phyloP scores from a whole-genome alignment of 1,140 invertebrate species.

The Portunus trituberculatus region DNA sequence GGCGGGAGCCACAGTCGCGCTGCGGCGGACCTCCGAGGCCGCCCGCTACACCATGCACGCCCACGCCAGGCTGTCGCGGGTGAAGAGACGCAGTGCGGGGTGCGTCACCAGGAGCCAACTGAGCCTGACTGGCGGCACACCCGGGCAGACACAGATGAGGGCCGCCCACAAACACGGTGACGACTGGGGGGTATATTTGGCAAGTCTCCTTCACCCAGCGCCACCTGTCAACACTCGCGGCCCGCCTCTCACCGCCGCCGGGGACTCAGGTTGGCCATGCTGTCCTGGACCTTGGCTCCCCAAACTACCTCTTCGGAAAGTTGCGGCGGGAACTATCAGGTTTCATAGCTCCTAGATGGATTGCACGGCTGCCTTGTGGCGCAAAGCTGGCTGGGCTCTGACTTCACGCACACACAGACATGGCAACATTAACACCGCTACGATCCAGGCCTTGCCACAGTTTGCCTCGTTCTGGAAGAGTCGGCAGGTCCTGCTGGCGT shows the following conservation, averaged over 20 bases:
- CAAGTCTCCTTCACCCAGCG: slow-evolving; percentile 45
- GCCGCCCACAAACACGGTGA: background rate
- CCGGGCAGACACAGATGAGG: background rate
- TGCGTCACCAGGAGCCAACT: slow-evolving; percentile 27
- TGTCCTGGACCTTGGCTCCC: background rate
- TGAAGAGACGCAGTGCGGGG: background rate
- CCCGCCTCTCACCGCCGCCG: slow-evolving; percentile 32
- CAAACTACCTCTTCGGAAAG: slow-evolving; percentile 66
- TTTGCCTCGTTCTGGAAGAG: no score
- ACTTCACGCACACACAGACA: background rate
- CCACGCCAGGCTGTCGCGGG: slow-evolving; percentile 20
- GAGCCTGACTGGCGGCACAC: slow-evolving; percentile 40
- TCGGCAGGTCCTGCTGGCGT: background rate
- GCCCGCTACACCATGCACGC: slow-evolving; percentile 14
- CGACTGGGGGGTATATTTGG: slow-evolving; percentile 65
- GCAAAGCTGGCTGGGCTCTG: background rate
- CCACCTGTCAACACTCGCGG: slow-evolving; percentile 62
- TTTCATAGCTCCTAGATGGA: slow-evolving; percentile 42
- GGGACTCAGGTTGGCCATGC: slow-evolving; percentile 33
- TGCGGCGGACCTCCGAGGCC: slow-evolving; percentile 41
- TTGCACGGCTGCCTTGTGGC: background rate
- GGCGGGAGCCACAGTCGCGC: slow-evolving; percentile 53
- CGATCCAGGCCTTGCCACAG: background rate
- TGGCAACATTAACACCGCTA: background rate
- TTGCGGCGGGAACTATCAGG: slow-evolving; percentile 44